These are phyloP conservation scores for Pseudopodoces humilis DNA, from an alignment of 2,113 vertebrate genomes.

Conservation along the genomic window DNA sequence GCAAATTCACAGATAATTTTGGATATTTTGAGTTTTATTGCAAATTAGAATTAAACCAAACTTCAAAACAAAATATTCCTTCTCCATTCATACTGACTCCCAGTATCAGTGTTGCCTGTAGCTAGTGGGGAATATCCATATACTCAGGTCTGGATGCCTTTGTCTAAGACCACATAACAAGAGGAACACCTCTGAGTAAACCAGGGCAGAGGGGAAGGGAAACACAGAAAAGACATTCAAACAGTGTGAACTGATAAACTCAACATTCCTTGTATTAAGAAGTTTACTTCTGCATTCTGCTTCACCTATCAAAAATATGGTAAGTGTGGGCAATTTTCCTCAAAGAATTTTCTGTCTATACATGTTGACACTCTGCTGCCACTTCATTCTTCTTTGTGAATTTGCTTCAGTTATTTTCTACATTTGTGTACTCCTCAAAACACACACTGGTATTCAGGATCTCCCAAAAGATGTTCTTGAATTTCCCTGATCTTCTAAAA, in stretches of 20 bases:
- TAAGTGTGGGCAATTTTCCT: neutral
- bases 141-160: neutral
- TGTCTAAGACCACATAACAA: neutral
- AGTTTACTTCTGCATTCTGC: neutral
- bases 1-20: neutral
- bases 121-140: neutral
- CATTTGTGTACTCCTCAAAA: neutral
- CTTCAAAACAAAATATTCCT: neutral
- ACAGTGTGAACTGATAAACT: neutral
- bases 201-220: rapidly evolving
- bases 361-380: neutral
- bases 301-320: neutral
- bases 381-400: neutral
- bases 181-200: neutral
- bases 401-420: neutral
- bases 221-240: neutral
- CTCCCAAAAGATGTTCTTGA: neutral
- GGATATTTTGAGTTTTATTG: neutral
- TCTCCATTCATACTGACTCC: neutral
- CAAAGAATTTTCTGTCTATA: neutral
- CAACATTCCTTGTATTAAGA: neutral
- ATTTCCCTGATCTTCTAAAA: neutral
- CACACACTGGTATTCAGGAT: neutral
- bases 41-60: neutral
- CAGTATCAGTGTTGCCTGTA: neutral